Base-by-base conservation (phyloP, 2,113 vertebrate species). In the Podocnemis expansa region DNA sequence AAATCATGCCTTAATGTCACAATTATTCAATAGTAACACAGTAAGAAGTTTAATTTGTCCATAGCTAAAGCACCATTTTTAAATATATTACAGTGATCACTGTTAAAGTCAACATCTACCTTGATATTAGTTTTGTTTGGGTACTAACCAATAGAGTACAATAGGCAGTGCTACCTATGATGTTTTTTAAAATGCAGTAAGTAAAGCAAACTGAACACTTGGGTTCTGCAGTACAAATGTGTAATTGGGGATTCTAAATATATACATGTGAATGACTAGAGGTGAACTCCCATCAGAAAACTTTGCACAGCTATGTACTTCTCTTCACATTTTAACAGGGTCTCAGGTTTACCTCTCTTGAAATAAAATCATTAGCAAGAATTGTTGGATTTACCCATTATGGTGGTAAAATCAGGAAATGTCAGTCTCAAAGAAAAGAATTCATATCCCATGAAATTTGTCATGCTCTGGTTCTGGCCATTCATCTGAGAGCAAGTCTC, bases 401-500 rank as follows among this genome's bases (percentile, higher is more conserved):
- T 51, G 41, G 2, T 60, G 67, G 24, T 2, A 88, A 52, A 70
- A 83, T 80, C 24, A 76, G 67, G 80, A 92, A 94, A 63, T 63
- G 19, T 41, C 49, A 0, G 0, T 52, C 56, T 92, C 86, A 91
- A 90, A 34, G n/a, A 47, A 2, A 90, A 90, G 70, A 56, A 56
- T 52, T 0, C 54, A 75, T 85, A 13, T 84, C 49, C 73, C 24
- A 5, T 58, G 73, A 81, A 91, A 92, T 85, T 43, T 47, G 55
- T 38, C 51, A 34, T 76, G 58, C 89, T 87, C 90, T 49, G 34
- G 87, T 95, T 89, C 76, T 89, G 88, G 70, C 45, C 63, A 58
- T 93, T 17, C 9, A 75, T 89, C 56, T 87, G 84, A 51, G 78
- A 63, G 84, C n/a, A 70, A 89, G 80, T 94, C 90, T 78, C 91